A percentile compares a stretch with the other conserved stretches of the same genome.
phyloP scores from a whole-genome alignment of 2,797 vertebrate genomes.

The Girardinus metallicus region DNA sequence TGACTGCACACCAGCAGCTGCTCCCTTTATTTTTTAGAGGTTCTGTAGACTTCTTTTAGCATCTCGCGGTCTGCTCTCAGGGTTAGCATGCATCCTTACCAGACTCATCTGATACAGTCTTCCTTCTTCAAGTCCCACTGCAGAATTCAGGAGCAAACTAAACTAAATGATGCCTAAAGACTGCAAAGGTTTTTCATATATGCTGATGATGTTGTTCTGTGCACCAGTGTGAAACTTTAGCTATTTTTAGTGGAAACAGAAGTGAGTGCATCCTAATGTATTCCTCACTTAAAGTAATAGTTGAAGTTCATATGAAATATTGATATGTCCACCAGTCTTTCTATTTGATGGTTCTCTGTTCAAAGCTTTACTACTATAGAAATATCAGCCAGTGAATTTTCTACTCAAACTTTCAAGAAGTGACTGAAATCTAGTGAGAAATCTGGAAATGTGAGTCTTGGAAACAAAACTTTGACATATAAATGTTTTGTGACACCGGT shows the following conservation, averaged over 20 bases:
- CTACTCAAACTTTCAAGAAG: neutral
- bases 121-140: neutral
- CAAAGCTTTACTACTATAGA: neutral
- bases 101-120: neutral
- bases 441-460: neutral
- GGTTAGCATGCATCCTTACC: too few species aligned
- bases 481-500: neutral
- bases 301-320: neutral
- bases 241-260: neutral
- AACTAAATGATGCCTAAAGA: neutral
- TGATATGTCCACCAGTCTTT: neutral
- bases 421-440: neutral
- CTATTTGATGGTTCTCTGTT: neutral
- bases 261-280: neutral
- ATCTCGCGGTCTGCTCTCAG: neutral
- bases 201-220: neutral
- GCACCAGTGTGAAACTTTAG: neutral
- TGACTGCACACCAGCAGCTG: neutral
- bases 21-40: neutral
- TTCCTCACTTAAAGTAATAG: neutral
- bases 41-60: neutral
- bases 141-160: neutral
- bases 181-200: neutral
- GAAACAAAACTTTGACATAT: neutral
- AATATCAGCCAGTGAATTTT: neutral